Base-by-base conservation (phyloP, 2,113 vertebrate genomes). In the Semnornis frantzii region DNA sequence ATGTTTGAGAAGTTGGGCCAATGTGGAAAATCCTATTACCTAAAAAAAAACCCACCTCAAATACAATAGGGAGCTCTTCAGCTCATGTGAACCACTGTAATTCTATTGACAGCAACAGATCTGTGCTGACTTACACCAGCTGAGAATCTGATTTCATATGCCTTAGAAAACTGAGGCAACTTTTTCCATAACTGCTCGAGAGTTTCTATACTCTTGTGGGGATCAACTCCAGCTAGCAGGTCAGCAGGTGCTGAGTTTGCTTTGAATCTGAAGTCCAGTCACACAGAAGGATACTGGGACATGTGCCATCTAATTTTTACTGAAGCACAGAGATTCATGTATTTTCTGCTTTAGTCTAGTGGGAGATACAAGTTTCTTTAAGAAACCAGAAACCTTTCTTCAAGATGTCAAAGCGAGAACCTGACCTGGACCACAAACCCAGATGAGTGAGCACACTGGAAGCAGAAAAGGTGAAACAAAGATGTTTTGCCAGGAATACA, bases 141-240 rank as follows among this genome's bases (percentile, higher is more conserved):
- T 93, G 80, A 96, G 85, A 73, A 75, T 91, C 82, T 78, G 8
- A 76, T 92, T 87, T 79, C 71, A 94, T 93, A 87, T 34, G 88
- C 73, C 74, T 93, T 39, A 82, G 27, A 94, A 94, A 95, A 89
- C 62, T 81, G 50, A 85, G 55, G 57, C 34, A 93, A 71, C 72
- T 72, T 82, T 72, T 92, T 83, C 90, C 80, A 50, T 31, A 72
- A 62, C 37, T n/a, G 70, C 37, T 82, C 63, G 34, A 66, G 50
- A 84, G 60, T 74, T 86, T 82, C 83, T 66, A 13, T 42, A 14
- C 20, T 66, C 62, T 90, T 15, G 0, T 46, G 82, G 16, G 80
- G 39, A 90, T 64, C 79, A 75, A 3, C 58, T 89, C 55, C 79
- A 91, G 55, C 76, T 18, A 85, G 54, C 3, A 65, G 58, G 79